A percentile compares a stretch with the other conserved stretches of the same genome.
Evolutionary conservation across 2,888 invertebrate species (phyloP).

Genomic region (Acronicta alni): DNA sequence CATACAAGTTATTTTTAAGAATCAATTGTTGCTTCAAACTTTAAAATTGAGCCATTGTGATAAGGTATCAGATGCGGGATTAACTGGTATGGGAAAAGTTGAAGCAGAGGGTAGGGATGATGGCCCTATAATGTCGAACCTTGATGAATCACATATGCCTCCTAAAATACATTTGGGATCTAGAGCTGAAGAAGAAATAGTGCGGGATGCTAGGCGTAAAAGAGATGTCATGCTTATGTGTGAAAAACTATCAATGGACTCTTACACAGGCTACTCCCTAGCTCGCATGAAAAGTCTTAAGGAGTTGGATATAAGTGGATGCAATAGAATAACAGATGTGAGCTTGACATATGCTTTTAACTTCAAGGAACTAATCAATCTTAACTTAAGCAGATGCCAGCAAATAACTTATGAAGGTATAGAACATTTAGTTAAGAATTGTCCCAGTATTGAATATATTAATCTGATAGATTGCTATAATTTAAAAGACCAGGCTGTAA

Average conservation of each 20-base stretch:
- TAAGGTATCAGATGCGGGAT: conserved; percentile 91
- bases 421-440: conserved; percentile 90
- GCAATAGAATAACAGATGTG: conserved; percentile 92
- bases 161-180: conserved; percentile 90
- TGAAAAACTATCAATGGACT: conserved; percentile 83
- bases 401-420: conserved; percentile 92
- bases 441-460: conserved; percentile 92
- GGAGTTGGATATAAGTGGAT: conserved; percentile 91
- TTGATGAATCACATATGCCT: conserved; percentile 65
- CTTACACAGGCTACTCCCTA: conserved; percentile 86
- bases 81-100: conserved; percentile 91
- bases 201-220: conserved; percentile 91
- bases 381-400: conserved; percentile 92
- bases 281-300: conserved; percentile 87
- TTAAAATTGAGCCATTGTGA: conserved; percentile 92
- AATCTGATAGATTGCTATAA: conserved; percentile 91
- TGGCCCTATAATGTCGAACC: conserved; percentile 74
- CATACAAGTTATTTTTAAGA: conserved; percentile 91
- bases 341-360: conserved; percentile 92
- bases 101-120: conserved; percentile 72
- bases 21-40: conserved; percentile 88
- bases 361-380: conserved; percentile 90
- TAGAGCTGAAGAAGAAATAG: conserved; percentile 92
- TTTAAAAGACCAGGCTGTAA: conserved; percentile 90
- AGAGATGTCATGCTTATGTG: conserved; percentile 90